Conservation (phyloP, 2,888 invertebrate genomes). For the Eurois occulta region DNA sequence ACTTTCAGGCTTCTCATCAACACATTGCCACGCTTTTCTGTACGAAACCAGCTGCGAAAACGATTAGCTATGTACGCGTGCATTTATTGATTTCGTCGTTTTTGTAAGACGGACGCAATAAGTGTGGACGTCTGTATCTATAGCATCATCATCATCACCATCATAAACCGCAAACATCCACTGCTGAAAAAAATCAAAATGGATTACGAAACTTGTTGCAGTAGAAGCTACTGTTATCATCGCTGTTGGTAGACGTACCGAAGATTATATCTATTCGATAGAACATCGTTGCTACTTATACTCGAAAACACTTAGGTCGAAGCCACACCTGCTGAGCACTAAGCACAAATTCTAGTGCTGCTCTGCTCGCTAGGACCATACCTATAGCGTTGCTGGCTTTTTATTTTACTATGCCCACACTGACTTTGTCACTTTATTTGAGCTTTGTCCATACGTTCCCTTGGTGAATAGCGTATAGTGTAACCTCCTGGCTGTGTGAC, state of each 20-base stretch:
- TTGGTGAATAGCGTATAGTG: neutral
- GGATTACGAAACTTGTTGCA: neutral
- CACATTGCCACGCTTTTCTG: neutral
- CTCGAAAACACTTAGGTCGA: neutral
- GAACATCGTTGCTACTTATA: neutral
- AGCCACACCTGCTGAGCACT: neutral
- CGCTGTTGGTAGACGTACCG: neutral
- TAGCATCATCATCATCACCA: neutral
- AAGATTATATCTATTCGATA: neutral
- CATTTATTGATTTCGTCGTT: constrained; percentile 10
- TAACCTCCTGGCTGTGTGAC: neutral
- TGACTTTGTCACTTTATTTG: neutral
- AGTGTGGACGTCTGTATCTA: constrained; percentile 1
- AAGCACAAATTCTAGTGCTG: neutral
- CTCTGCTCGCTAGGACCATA: neutral
- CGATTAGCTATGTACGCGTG: neutral
- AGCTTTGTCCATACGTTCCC: neutral
- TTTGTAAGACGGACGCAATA: neutral
- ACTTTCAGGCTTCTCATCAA: neutral
- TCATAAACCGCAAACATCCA: neutral
- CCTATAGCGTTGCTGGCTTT: neutral
- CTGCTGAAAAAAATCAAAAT: neutral
- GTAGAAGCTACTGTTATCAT: neutral
- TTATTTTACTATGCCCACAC: too few species aligned
- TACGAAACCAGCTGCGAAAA: neutral